Percentiles rank a stretch among this genome's conserved stretches.
These are phyloP conservation scores for Phrynocephalus versicolor DNA, from an alignment of 2,113 vertebrate species.

Conservation along the genomic window DNA sequence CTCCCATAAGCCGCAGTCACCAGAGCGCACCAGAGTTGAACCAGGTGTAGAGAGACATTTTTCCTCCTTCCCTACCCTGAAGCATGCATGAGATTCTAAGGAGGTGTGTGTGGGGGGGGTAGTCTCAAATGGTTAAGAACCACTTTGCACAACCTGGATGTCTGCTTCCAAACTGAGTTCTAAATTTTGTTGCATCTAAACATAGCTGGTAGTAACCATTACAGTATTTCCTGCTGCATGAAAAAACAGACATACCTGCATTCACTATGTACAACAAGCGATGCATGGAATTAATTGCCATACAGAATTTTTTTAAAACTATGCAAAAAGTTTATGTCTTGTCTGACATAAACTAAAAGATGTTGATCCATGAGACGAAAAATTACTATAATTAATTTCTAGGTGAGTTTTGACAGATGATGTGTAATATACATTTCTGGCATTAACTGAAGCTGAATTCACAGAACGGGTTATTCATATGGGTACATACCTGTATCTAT, in stretches of 20 bases:
- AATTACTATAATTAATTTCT: neutral
- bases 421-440: neutral
- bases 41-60: too few species aligned
- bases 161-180: neutral
- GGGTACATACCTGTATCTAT: too few species aligned
- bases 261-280: neutral
- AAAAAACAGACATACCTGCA: neutral
- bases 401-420: neutral
- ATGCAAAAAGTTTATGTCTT: too few species aligned
- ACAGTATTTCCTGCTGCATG: neutral
- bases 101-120: neutral
- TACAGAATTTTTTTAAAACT: neutral
- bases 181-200: neutral
- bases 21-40: too few species aligned
- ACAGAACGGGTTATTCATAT: neutral
- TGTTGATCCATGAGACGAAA: neutral
- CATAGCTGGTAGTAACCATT: neutral
- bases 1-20: too few species aligned
- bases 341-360: neutral
- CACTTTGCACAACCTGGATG: neutral
- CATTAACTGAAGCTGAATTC: too few species aligned
- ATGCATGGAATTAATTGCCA: neutral
- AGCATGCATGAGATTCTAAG: too few species aligned
- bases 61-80: too few species aligned
- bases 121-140: neutral